These are phyloP conservation scores for Geophilus truncorum DNA, from an alignment of 2,888 invertebrate species.

Conservation along the genomic window DNA sequence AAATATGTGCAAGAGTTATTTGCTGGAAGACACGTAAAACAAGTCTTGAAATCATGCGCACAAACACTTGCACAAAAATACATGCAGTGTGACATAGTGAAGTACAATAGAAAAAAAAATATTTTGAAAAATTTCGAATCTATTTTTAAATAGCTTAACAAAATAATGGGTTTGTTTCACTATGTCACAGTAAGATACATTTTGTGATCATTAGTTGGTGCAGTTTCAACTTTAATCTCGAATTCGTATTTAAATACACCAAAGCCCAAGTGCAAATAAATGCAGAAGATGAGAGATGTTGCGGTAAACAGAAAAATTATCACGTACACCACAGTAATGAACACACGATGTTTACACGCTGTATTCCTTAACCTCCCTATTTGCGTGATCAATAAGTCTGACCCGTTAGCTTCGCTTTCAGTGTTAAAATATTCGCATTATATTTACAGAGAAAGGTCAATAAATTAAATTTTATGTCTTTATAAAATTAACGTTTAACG, in stretches of 20 bases:
- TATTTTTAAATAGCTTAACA: neutral
- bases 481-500: neutral
- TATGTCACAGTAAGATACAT: neutral
- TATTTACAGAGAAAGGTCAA: neutral
- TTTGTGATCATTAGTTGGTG: constrained; percentile 12
- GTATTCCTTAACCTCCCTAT: constrained; percentile 30
- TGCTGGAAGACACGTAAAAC: neutral
- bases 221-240: neutral
- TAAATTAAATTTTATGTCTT: neutral
- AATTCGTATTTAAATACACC: neutral
- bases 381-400: constrained; percentile 25
- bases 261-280: neutral
- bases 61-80: neutral
- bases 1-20: neutral
- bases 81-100: constrained; percentile 10
- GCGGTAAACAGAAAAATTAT: neutral
- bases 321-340: neutral
- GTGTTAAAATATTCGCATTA: neutral
- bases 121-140: neutral
- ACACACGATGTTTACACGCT: constrained; percentile 28
- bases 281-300: neutral
- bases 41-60: neutral
- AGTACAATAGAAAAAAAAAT: neutral
- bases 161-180: neutral
- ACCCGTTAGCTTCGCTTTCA: constrained; percentile 17